Base-by-base conservation (phyloP, 2,888 invertebrate species). In the Apamea anceps region DNA sequence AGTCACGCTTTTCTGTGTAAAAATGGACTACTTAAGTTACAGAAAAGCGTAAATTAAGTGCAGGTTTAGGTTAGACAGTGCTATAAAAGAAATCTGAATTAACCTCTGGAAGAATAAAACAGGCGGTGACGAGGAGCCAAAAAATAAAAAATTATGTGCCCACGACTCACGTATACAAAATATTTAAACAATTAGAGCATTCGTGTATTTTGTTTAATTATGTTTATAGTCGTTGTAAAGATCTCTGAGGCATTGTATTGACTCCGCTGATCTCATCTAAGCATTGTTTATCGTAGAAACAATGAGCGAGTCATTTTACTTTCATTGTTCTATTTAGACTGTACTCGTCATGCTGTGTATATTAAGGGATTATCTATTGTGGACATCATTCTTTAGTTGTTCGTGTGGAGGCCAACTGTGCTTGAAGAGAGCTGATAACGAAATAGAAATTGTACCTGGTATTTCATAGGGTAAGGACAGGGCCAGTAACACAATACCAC, bases 281-380 rank as follows among this genome's bases (percentile, higher is more conserved):
- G 75, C 73, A 71, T 80, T 87, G 83, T 87, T 79, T 83, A 76
- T 62, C 54, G n/a, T 1, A 73, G 51, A 79, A 81, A 87, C 84
- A 81, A 85, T 81, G 70, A 77, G 67, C 65, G 18, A 78, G 75
- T 77, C 75, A 78, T 75, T 84, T 77, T 75, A 77, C n/a, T 70
- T 77, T 88, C 81, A 90, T 91, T 91, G 91, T 90, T 90, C 86
- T 84, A 84, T 80, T 81, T 81, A 81, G 42, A 79, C 68, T 75
- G 72, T 57, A 65, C 68, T 82, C 65, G 70, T 77, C 81, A 75
- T 73, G 68, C 66, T 21, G 18, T 84, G 65, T 82, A 76, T 78
- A 72, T 82, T 65, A 72, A 67, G 60, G 73, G 67, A 77, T 77
- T 60, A 80, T 73, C 62, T 75, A 68, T 72, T 67, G 85, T 72